phyloP scores from a whole-genome alignment of 2,797 vertebrate genomes.

The Avahi laniger region DNA sequence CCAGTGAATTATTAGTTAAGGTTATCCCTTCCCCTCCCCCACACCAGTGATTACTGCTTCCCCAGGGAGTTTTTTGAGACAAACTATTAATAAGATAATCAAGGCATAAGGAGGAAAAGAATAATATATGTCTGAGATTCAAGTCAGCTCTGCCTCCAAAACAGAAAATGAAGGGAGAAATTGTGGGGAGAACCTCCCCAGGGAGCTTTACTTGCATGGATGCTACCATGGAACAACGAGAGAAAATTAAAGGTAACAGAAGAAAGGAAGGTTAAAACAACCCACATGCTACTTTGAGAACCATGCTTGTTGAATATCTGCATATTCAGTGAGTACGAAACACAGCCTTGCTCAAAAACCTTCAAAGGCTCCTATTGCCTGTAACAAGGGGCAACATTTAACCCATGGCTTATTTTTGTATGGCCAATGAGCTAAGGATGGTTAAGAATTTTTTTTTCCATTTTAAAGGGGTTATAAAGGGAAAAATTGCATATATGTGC shows the following conservation, averaged over 20 bases:
- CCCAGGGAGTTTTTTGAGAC: neutral
- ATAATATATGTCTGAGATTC: neutral
- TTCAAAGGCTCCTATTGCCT: neutral
- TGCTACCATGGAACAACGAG: neutral
- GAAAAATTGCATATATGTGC: neutral
- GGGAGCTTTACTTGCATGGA: neutral
- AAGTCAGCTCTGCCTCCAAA: neutral
- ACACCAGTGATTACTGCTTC: conserved; percentile 1
- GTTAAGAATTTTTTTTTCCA: neutral
- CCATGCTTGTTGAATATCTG: conserved; percentile 8
- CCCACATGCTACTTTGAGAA: neutral
- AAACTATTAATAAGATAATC: neutral
- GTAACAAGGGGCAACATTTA: neutral
- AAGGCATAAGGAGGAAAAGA: neutral
- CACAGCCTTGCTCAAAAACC: conserved; percentile 25
- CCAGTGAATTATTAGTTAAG: conserved; percentile 30
- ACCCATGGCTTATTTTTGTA: conserved; percentile 35
- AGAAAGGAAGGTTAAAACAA: conserved; percentile 21
- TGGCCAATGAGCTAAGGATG: conserved; percentile 5
- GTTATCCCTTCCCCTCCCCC: neutral
- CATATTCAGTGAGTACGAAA: neutral
- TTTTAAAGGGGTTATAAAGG: neutral
- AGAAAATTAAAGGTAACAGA: conserved; percentile 45
- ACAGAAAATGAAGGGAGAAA: conserved; percentile 2
- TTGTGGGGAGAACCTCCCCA: neutral